These are phyloP conservation scores for Merops nubicus DNA, from an alignment of 2,113 vertebrate genomes.

Conservation along the genomic window DNA sequence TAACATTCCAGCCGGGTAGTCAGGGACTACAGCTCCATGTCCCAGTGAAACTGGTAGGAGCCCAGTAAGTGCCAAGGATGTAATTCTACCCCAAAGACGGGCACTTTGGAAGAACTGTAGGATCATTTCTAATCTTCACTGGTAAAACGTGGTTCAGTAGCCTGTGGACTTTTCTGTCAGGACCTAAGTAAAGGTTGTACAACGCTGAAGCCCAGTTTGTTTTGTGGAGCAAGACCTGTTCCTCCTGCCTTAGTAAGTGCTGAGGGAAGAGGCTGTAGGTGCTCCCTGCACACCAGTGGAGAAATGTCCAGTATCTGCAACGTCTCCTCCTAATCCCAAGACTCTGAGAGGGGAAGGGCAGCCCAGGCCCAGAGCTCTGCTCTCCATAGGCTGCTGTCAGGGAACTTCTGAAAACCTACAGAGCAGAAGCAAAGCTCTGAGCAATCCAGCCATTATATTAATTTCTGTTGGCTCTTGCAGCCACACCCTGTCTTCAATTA, in stretches of 20 bases:
- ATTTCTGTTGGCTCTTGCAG: conserved; percentile 22
- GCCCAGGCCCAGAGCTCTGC: fast-evolving
- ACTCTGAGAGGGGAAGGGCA: neutral
- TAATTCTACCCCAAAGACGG: neutral
- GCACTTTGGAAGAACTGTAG: fast-evolving
- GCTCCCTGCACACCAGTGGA: fast-evolving
- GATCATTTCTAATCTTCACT: neutral
- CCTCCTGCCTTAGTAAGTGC: neutral
- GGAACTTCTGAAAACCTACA: neutral
- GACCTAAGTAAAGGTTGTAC: fast-evolving
- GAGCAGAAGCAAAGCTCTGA: neutral
- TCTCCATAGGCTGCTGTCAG: neutral
- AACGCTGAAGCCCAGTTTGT: neutral
- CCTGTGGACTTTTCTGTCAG: neutral
- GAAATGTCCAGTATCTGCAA: neutral
- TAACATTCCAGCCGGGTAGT: neutral
- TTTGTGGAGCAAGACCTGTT: neutral
- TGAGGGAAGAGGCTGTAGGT: neutral
- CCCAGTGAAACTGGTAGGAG: neutral
- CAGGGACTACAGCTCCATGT: neutral
- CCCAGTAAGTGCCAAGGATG: neutral
- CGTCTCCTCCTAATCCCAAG: neutral
- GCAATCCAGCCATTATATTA: conserved; percentile 27
- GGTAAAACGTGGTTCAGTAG: neutral
- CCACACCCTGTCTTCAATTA: conserved; percentile 57